Evolutionary conservation across 2,888 invertebrate genomes (phyloP).

Genomic region (Ophioninae sp.): DNA sequence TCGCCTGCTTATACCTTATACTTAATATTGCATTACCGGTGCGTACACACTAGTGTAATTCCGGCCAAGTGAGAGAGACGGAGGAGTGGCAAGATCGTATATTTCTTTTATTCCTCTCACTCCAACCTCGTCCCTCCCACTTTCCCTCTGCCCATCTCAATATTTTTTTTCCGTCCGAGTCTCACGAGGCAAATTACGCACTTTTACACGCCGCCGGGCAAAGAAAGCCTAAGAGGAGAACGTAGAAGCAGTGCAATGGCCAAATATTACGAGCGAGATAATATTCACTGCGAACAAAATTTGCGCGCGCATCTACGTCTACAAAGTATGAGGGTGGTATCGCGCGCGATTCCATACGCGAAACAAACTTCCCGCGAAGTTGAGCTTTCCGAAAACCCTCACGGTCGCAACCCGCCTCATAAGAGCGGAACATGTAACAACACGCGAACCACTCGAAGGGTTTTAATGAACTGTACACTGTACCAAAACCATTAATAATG

Average conservation of each 20-base stretch:
- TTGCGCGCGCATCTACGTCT: not conserved
- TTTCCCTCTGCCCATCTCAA: not conserved
- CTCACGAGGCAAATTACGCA: constrained; percentile 51
- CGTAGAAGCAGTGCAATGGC: not conserved
- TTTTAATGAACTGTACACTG: constrained; percentile 77
- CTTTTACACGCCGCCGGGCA: constrained; percentile 44
- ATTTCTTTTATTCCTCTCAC: constrained; percentile 30
- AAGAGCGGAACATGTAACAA: not conserved
- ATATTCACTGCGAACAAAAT: constrained; percentile 21
- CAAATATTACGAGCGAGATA: constrained; percentile 26
- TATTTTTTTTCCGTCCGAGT: constrained; percentile 22
- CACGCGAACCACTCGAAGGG: constrained; percentile 55
- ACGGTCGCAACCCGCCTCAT: not conserved
- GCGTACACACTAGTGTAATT: constrained; percentile 67
- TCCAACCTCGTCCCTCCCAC: constrained; percentile 1
- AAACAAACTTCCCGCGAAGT: constrained; percentile 11
- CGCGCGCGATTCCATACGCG: constrained; percentile 3
- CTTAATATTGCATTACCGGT: constrained; percentile 77
- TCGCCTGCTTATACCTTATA: constrained; percentile 73
- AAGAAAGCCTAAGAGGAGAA: not conserved
- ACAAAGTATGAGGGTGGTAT: constrained; percentile 5
- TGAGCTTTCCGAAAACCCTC: not conserved
- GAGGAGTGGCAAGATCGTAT: constrained; percentile 51
- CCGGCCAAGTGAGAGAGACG: constrained; percentile 50
- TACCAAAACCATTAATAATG: constrained; percentile 79